A percentile compares a stretch with the other conserved stretches of the same genome.
Evolutionary conservation across 2,888 invertebrate species (phyloP).

Genomic region (Eurois occulta): DNA sequence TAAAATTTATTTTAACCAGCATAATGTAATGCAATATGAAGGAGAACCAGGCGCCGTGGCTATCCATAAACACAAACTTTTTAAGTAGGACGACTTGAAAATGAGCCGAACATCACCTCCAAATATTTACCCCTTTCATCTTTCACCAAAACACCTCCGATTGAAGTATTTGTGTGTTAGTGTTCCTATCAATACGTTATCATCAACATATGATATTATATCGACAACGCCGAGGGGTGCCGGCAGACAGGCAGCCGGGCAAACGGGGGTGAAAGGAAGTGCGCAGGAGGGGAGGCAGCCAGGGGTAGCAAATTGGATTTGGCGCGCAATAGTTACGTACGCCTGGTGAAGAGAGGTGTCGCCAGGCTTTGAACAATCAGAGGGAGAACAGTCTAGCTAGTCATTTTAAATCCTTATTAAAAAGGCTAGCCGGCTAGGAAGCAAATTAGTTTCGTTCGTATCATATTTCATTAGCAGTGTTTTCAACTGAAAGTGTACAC

Average conservation of each 20-base stretch:
- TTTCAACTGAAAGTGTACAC: background rate
- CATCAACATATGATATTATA: slow-evolving; percentile 48
- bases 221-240: slow-evolving; percentile 31
- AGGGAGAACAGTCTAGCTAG: background rate
- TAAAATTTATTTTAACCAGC: background rate
- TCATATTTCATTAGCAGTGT: background rate
- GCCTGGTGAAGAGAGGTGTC: slow-evolving; percentile 40
- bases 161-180: background rate
- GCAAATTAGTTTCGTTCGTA: background rate
- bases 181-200: slow-evolving; percentile 41
- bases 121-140: background rate
- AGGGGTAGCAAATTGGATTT: slow-evolving; percentile 67
- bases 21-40: background rate
- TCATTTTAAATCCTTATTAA: background rate
- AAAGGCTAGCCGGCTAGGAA: background rate
- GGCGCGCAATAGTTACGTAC: slow-evolving; percentile 59
- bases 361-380: slow-evolving; percentile 50
- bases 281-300: slow-evolving; percentile 36
- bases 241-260: slow-evolving; percentile 49
- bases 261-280: slow-evolving; percentile 10
- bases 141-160: background rate
- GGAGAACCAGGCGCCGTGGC: no score
- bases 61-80: background rate
- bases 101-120: background rate
- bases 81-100: background rate